phyloP scores from a whole-genome alignment of 2,113 vertebrate species.

The Cyprinodon variegatus region DNA sequence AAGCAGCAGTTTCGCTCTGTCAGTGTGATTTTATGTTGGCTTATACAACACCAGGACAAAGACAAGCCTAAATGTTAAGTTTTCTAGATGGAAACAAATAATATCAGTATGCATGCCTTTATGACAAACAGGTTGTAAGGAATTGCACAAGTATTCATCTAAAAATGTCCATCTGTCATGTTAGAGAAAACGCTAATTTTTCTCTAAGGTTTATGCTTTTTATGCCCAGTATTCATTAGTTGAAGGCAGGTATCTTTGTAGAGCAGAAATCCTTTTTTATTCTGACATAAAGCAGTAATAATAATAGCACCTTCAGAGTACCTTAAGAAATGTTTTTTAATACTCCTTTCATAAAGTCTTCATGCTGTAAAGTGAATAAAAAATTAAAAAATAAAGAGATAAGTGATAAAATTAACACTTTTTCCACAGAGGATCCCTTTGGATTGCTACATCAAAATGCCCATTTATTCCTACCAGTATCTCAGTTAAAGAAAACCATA shows the following conservation, averaged over 20 bases:
- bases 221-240: background rate
- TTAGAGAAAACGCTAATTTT: background rate
- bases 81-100: too few relatives aligned
- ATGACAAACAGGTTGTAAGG: background rate
- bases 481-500: background rate
- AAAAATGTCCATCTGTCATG: background rate
- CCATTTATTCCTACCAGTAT: background rate
- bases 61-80: too few relatives aligned
- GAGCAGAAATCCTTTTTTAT: background rate
- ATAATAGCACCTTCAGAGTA: background rate
- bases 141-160: background rate
- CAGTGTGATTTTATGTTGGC: too few relatives aligned
- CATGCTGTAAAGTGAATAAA: background rate
- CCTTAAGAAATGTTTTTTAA: background rate
- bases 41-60: too few relatives aligned
- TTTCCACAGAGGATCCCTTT: background rate
- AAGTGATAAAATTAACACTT: too few relatives aligned
- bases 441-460: background rate
- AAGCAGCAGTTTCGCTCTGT: background rate
- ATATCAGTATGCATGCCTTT: background rate
- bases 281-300: background rate
- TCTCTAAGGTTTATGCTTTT: background rate
- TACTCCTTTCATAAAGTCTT: background rate
- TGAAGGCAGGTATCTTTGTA: background rate
- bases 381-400: too few relatives aligned